These are phyloP conservation scores for Synanthedon myopaeformis DNA, from an alignment of 2,888 invertebrate genomes.

Conservation along the genomic window DNA sequence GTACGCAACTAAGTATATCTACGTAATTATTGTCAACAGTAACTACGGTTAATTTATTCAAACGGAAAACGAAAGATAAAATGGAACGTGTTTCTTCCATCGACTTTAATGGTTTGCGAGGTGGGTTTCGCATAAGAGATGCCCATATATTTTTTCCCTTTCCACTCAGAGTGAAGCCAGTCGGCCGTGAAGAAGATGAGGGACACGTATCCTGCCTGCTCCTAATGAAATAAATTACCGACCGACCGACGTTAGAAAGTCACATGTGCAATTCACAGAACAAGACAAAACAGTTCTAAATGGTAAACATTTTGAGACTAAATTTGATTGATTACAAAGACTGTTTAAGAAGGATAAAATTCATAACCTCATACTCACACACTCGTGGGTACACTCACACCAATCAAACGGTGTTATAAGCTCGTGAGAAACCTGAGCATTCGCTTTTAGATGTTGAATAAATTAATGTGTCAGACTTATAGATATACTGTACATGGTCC, in stretches of 20 bases:
- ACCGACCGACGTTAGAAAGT: constrained; percentile 14
- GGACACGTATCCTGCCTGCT: constrained; percentile 66
- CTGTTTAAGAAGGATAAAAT: constrained; percentile 33
- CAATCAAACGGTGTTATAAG: constrained; percentile 14
- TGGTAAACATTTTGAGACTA: constrained; percentile 1
- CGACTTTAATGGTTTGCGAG: constrained; percentile 42
- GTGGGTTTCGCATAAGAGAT: constrained; percentile 44
- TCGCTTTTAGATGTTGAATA: constrained; percentile 18
- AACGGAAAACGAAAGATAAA: constrained; percentile 56
- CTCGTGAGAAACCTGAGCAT: constrained; percentile 39
- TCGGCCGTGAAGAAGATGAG: constrained; percentile 62
- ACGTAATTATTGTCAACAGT: not conserved
- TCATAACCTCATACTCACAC: constrained; percentile 45
- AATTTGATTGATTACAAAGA: constrained; percentile 6
- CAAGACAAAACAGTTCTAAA: constrained; percentile 11
- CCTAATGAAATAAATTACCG: constrained; percentile 66
- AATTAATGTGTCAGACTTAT: constrained; percentile 21
- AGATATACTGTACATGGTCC: constrained; percentile 22
- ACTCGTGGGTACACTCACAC: constrained; percentile 21
- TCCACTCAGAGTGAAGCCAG: constrained; percentile 44
- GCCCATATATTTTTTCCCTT: constrained; percentile 45
- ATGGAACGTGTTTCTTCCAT: constrained; percentile 48
- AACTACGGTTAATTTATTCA: constrained; percentile 41
- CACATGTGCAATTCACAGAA: constrained; percentile 10
- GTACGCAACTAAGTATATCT: not conserved